Percentiles rank a stretch among this genome's conserved stretches.
phyloP scores from a whole-genome alignment of 92 coral and sea anemone species.

The Palythoa caribaeorum region DNA sequence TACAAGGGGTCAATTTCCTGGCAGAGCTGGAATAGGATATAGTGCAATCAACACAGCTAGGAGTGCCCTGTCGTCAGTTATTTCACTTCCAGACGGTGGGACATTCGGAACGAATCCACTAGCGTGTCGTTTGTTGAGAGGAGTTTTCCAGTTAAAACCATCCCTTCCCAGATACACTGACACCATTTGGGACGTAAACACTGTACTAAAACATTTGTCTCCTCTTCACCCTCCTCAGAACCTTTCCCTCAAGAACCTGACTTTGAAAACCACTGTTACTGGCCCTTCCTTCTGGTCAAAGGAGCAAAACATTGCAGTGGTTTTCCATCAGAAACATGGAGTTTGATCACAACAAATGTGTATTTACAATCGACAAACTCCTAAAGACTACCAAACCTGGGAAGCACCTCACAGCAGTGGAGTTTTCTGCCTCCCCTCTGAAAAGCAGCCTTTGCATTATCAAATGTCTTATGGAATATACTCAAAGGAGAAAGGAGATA shows the following conservation, averaged over 20 bases:
- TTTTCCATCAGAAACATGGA: slow-evolving; percentile 48
- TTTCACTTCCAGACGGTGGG: not conserved
- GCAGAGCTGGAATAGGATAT: slow-evolving; percentile 30
- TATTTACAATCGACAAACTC: slow-evolving; percentile 56
- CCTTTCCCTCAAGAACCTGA: slow-evolving; percentile 56
- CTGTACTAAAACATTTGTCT: slow-evolving; percentile 53
- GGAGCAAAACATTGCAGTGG: slow-evolving; percentile 70
- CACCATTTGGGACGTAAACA: slow-evolving; percentile 66
- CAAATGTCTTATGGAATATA: slow-evolving; percentile 32
- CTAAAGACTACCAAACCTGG: slow-evolving; percentile 59
- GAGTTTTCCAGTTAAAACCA: not conserved
- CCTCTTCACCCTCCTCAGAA: slow-evolving; percentile 53
- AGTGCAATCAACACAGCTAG: slow-evolving; percentile 37
- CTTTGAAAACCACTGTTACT: slow-evolving; percentile 67
- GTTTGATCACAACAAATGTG: slow-evolving; percentile 45
- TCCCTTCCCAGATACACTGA: slow-evolving; percentile 30
- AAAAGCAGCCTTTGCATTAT: slow-evolving; percentile 28
- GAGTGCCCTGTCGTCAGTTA: not conserved
- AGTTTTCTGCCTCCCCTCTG: not conserved
- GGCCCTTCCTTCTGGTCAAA: slow-evolving; percentile 67
- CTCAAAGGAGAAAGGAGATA: slow-evolving; percentile 35
- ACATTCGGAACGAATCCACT: not conserved
- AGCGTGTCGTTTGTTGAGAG: not conserved
- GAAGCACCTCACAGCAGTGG: slow-evolving; percentile 28
- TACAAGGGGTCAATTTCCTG: slow-evolving; percentile 23